Evolutionary conservation across 1,140 invertebrate species (phyloP), one percentile per base, ranked within the genome.

Genomic region (Saccostrea glomerata): DNA sequence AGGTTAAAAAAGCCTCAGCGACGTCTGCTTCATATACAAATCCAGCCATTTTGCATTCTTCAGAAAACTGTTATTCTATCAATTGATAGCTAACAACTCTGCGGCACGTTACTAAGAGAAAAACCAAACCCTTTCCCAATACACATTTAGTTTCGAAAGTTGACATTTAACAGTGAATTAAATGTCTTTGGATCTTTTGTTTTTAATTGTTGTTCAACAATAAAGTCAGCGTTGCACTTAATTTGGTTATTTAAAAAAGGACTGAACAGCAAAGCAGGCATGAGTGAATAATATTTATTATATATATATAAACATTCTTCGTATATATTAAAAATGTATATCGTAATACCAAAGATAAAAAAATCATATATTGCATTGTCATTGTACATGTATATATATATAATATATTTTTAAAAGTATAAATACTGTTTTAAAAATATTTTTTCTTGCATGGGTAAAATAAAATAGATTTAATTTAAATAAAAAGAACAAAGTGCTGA

Each of bases 1-100:
- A 89, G 70, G 82, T 84, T 23, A 89, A 30, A 17, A 89, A 88
- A 40, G 36, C 83, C 25, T 88, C 87, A 4, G 83, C 82, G 15
- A 77, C 70, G 25, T 77, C 70, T 40, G 70, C 7, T 30, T 77
- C 70, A 77, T 36, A 77, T 25, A 77, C 15, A 1, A 25, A 77
- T 17, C 70, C 70, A 30, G 70, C 70, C 70, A 77, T 77, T 36
- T 12, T 36, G 17, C 30, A 77, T 63, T 63, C n/a, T 6, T 6
- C 5, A 47, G 47, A 47, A 47, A 9, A 5, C 47, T 47, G 9
- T 20, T 20, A 0, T 63, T n/a, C 15, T 63, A 20, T 20, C 58
- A 6, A 63, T 0, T 20, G 58, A 63, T 63, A 17, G 58, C 6
- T 20, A 63, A 63, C n/a, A 60, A 60, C 4, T 15, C n/a, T 63